A percentile compares a stretch with the other conserved stretches of the same genome.
Conservation (phyloP, 2,113 vertebrate genomes). For the Oophaga pumilio region DNA sequence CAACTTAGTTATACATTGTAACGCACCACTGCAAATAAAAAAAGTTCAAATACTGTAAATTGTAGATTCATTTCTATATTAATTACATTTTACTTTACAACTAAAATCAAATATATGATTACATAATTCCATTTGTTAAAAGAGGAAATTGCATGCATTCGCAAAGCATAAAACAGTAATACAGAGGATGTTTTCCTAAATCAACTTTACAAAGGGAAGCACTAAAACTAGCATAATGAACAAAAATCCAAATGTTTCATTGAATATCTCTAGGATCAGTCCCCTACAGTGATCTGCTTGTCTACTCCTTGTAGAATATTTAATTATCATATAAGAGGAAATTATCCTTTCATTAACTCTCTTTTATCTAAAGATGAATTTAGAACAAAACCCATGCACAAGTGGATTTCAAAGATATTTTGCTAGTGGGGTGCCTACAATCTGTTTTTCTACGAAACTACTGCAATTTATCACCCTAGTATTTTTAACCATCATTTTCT, state of each 20-base stretch:
- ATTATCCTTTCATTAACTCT: slow-evolving; percentile 57
- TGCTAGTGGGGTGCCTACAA: slow-evolving; percentile 25
- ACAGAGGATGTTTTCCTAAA: slow-evolving; percentile 41
- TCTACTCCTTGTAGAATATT: slow-evolving; percentile 44
- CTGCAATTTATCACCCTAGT: slow-evolving; percentile 4
- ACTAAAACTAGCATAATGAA: slow-evolving; percentile 8
- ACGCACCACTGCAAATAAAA: neutral
- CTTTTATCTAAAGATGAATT: slow-evolving; percentile 57
- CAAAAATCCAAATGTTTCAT: slow-evolving; percentile 51
- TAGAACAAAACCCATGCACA: slow-evolving; percentile 41
- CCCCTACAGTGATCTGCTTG: slow-evolving; percentile 31
- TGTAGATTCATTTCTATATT: no score
- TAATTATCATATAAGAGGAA: slow-evolving; percentile 51
- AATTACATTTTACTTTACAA: no score
- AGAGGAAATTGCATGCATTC: neutral
- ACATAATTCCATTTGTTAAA: slow-evolving; percentile 18
- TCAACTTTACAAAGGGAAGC: slow-evolving; percentile 35
- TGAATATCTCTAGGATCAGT: slow-evolving; percentile 43
- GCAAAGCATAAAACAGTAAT: slow-evolving; percentile 46
- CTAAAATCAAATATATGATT: neutral
- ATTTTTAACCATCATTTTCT: neutral
- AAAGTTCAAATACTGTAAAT: neutral
- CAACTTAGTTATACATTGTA: neutral
- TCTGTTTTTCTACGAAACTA: slow-evolving; percentile 18
- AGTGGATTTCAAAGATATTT: slow-evolving; percentile 52